Evolutionary conservation across 30 jellyfish, hydroid and myxozoan species (phyloP).

Genomic region (Hydra vulgaris): DNA sequence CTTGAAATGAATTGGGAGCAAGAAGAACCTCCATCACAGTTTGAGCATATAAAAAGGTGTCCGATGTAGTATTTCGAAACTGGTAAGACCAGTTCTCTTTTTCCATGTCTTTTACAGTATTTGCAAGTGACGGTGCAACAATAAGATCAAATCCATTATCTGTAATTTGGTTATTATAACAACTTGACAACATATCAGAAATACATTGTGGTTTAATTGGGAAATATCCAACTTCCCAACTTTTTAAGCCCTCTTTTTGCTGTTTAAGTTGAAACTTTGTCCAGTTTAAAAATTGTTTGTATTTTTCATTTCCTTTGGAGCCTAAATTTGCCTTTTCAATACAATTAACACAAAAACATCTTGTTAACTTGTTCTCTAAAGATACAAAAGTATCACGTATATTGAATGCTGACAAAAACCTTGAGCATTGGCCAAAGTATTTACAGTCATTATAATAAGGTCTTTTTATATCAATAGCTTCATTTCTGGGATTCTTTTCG

Average conservation of each 20-base stretch:
- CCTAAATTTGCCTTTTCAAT: background rate
- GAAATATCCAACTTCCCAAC: constrained; percentile 34
- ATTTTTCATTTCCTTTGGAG: background rate
- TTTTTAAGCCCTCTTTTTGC: constrained; percentile 5
- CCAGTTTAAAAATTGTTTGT: constrained; percentile 6
- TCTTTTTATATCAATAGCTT: background rate
- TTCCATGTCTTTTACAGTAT: constrained; percentile 25
- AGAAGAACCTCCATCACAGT: constrained; percentile 36
- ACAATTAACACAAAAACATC: constrained; percentile 38
- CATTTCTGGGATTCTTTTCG: background rate
- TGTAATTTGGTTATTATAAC: constrained; percentile 13
- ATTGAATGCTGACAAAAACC: constrained; percentile 34
- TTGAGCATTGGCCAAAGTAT: constrained; percentile 24
- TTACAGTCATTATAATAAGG: background rate
- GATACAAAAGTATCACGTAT: constrained; percentile 16
- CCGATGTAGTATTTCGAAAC: constrained; percentile 24
- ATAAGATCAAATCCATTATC: constrained; percentile 14
- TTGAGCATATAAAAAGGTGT: constrained; percentile 16
- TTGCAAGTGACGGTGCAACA: constrained; percentile 47
- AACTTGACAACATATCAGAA: background rate
- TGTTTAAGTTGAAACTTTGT: constrained; percentile 19
- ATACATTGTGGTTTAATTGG: constrained; percentile 23
- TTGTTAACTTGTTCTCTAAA: constrained; percentile 24
- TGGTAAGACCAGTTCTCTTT: constrained; percentile 42
- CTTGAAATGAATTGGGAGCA: constrained; percentile 18